Base-by-base conservation (phyloP, 1,140 invertebrate species). In the Cydia fagiglandana region DNA sequence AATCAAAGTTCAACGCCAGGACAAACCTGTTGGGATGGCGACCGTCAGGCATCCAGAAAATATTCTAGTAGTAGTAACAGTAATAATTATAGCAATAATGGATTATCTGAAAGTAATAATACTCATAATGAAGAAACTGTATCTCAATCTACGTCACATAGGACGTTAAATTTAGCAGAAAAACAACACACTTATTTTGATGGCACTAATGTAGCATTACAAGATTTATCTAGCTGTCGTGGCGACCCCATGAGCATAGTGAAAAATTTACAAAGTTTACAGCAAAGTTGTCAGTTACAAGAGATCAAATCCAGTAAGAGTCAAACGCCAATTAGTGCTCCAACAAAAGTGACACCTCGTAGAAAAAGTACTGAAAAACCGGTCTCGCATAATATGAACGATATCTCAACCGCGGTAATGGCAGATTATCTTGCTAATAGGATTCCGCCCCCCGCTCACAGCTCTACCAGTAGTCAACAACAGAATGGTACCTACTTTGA, bases 161-260 rank as follows among this genome's bases (percentile, higher is more conserved):
- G 87, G 81, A 78, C 76, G 30, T 76, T 85, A 78, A 84, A 77
- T 80, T 77, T 87, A 74, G 76, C 86, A 79, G 88, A 91, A 73
- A 90, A 91, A 79, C 85, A 88, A 9, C 86, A 89, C 78, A 85
- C 81, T 78, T 91, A 90, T 85, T 91, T 93, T 88, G 91, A 91
- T 86, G 82, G 85, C 75, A 93, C 83, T 83, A 92, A 90, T 88
- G 94, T 96, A 70, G 94, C 94, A 28, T 87, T 96, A 78, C 95
- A 96, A 89, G 95, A 96, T 89, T 89, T 96, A 28, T 96, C 94
- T 45, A 95, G 95, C 83, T 96, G 95, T 88, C 90, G 95, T 68
- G 95, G 95, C 28, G 96, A 96, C 83, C 95, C 96, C 6, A 96
- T 96, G 95, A 96, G 94, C 87, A 95, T 96, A 83, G 95, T 96